A percentile compares a stretch with the other conserved stretches of the same genome.
phyloP scores from a whole-genome alignment of 2,113 vertebrate genomes.

The Paracanthobrama guichenoti region DNA sequence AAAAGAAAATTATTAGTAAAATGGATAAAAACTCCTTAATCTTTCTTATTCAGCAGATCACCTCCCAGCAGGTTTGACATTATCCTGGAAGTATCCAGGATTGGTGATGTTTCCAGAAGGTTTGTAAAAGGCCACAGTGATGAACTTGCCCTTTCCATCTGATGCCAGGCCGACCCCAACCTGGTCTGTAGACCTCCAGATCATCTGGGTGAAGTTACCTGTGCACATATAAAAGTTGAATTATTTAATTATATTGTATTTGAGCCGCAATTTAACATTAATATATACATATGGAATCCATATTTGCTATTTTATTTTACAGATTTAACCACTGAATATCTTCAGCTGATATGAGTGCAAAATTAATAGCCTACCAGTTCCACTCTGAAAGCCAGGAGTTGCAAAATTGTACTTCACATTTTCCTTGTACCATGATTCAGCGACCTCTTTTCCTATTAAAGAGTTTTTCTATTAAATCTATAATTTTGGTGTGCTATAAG shows the following conservation, averaged over 20 bases:
- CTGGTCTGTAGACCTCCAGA: conserved; percentile 61
- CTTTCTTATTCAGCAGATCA: neutral
- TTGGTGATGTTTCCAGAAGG: conserved; percentile 66
- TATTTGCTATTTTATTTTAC: neutral
- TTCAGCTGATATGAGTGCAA: neutral
- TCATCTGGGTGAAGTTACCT: conserved; percentile 72
- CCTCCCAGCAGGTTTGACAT: conserved; percentile 53
- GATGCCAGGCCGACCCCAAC: conserved; percentile 62
- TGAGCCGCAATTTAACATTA: neutral
- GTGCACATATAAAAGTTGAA: neutral
- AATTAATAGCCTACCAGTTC: conserved; percentile 55
- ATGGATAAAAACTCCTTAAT: neutral
- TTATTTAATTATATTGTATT: neutral
- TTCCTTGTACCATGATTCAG: conserved; percentile 67
- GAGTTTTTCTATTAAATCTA: neutral
- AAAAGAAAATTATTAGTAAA: neutral
- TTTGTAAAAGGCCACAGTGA: conserved; percentile 64
- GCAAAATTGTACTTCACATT: conserved; percentile 60
- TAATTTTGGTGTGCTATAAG: neutral
- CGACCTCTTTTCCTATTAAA: conserved; percentile 58
- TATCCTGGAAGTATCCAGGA: conserved; percentile 64
- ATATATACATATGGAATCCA: neutral
- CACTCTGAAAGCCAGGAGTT: conserved; percentile 58
- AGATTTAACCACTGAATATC: neutral
- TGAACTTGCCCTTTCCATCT: conserved; percentile 62